Conservation (phyloP, 2,888 invertebrate species). For the Sthenelais limicola region DNA sequence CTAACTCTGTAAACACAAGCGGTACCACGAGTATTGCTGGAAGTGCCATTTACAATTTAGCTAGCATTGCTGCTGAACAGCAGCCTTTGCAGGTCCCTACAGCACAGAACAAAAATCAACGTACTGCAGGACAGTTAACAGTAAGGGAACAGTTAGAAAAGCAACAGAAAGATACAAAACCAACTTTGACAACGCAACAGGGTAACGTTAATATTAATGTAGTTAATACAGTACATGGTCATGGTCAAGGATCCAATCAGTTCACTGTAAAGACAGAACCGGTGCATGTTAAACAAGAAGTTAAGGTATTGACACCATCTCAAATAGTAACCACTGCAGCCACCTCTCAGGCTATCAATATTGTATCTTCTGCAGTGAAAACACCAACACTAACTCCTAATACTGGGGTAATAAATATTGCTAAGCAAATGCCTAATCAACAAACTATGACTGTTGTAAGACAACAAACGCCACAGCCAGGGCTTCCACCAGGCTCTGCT, state of each 20-base stretch:
- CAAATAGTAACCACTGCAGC: slow-evolving; percentile 5
- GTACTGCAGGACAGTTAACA: slow-evolving; percentile 23
- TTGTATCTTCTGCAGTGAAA: slow-evolving; percentile 18
- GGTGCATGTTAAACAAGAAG: slow-evolving; percentile 33
- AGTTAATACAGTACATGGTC: slow-evolving; percentile 19
- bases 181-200: slow-evolving; percentile 20
- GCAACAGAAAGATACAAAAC: slow-evolving; percentile 34
- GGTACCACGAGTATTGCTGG: slow-evolving; percentile 33
- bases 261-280: slow-evolving; percentile 38
- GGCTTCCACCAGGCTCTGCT: slow-evolving; percentile 30
- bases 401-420: slow-evolving; percentile 43
- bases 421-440: slow-evolving; percentile 40
- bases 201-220: slow-evolving; percentile 34
- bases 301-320: slow-evolving; percentile 19
- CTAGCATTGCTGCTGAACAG: slow-evolving; percentile 65
- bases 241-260: slow-evolving; percentile 33
- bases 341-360: slow-evolving; percentile 10
- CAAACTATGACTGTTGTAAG: slow-evolving; percentile 46
- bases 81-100: slow-evolving; percentile 59
- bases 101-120: slow-evolving; percentile 19
- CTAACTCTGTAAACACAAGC: slow-evolving; percentile 27
- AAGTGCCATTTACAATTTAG: slow-evolving; percentile 63
- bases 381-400: slow-evolving; percentile 31
- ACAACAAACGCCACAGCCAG: slow-evolving; percentile 32
- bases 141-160: slow-evolving; percentile 25